phyloP scores from a whole-genome alignment of 2,113 vertebrate species.

The Otis tarda region DNA sequence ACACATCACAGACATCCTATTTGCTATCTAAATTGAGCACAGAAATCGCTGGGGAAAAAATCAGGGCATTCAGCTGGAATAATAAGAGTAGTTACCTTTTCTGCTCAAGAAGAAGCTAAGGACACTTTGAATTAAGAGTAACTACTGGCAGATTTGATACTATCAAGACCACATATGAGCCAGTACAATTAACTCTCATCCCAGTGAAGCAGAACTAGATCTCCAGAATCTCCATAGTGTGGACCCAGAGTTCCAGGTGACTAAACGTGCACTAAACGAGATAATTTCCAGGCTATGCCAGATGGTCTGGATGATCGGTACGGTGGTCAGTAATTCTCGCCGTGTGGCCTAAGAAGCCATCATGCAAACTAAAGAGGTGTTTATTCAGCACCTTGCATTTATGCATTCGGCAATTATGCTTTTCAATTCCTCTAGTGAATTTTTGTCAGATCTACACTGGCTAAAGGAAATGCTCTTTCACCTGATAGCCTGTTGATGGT shows the following conservation, averaged over 20 bases:
- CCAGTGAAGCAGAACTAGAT: background rate
- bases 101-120: background rate
- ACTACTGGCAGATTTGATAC: background rate
- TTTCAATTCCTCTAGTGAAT: background rate
- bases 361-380: background rate
- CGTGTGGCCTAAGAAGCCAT: background rate
- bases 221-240: background rate
- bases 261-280: background rate
- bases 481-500: background rate
- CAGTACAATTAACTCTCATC: background rate
- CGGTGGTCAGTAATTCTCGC: background rate
- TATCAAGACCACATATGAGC: background rate
- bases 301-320: background rate
- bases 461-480: background rate
- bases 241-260: background rate
- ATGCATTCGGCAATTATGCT: background rate
- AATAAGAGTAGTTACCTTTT: background rate
- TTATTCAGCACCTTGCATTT: background rate
- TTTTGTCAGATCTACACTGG: background rate
- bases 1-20: background rate
- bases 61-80: background rate
- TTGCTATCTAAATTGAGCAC: background rate
- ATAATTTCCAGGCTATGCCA: background rate
- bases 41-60: background rate
- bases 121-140: background rate